These are phyloP conservation scores for Athrips mouffetella DNA, from an alignment of 2,888 invertebrate species.

Conservation along the genomic window DNA sequence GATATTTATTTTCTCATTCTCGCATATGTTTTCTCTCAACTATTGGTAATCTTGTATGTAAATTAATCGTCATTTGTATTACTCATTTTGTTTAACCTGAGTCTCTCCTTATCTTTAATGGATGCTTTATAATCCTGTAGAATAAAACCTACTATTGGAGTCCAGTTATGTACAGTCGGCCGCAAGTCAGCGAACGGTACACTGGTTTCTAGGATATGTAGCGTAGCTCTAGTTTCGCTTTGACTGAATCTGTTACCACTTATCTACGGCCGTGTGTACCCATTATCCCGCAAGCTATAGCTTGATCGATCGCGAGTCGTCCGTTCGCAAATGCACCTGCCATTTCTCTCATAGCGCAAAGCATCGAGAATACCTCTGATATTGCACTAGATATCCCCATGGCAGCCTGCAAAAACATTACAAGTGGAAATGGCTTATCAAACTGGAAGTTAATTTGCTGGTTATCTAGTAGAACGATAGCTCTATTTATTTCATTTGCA, in stretches of 20 bases:
- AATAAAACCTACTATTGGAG: neutral
- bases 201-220: no score
- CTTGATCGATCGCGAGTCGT: constrained; percentile 10
- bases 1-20: no score
- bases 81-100: neutral
- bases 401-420: neutral
- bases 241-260: no score
- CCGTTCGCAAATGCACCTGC: constrained; percentile 7
- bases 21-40: no score
- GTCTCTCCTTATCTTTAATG: constrained; percentile 3
- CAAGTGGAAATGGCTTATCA: no score
- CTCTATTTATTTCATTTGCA: neutral
- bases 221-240: no score
- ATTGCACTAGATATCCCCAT: neutral
- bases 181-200: no score
- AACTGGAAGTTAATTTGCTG: neutral
- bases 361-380: neutral
- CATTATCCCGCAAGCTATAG: neutral
- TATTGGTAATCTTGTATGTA: no score
- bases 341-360: neutral
- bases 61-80: no score
- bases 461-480: neutral
- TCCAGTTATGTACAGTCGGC: constrained; percentile 5
- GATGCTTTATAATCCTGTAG: constrained; percentile 4
- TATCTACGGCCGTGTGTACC: neutral